Evolutionary conservation across 1,140 invertebrate species (phyloP).

Genomic region (Drosophila nigromelanica): DNA sequence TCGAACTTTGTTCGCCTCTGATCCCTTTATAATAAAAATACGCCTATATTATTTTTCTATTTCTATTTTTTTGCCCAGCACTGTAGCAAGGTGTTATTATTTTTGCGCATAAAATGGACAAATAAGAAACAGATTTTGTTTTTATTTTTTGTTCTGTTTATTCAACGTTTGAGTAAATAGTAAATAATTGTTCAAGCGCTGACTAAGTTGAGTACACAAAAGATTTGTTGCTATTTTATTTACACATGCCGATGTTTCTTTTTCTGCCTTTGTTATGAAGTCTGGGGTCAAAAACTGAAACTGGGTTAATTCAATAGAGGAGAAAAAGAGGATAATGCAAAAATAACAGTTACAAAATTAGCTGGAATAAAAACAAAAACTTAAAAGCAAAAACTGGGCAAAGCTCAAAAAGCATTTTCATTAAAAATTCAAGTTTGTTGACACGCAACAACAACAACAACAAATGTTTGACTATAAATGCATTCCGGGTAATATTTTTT

Average conservation of each 20-base stretch:
- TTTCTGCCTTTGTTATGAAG: background rate
- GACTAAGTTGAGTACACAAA: conserved; percentile 25
- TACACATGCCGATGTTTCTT: conserved; percentile 5
- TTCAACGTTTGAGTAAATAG: conserved; percentile 14
- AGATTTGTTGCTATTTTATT: conserved; percentile 13
- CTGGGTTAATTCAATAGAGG: conserved; percentile 37
- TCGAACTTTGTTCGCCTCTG: too few species aligned
- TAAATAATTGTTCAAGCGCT: conserved; percentile 24
- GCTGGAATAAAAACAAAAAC: background rate
- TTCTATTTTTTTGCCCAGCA: conserved; percentile 5
- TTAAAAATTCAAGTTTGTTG: conserved; percentile 29
- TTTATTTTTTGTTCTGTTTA: conserved; percentile 7
- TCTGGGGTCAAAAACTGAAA: conserved; percentile 15
- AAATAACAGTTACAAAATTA: conserved; percentile 8
- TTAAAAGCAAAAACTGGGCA: background rate
- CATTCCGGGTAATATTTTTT: conserved; percentile 13
- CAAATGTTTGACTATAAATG: conserved; percentile 9
- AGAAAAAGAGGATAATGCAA: too few species aligned
- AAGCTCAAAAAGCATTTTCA: conserved; percentile 33
- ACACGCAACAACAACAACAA: conserved; percentile 32
- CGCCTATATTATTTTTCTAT: too few species aligned
- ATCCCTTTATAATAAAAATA: too few species aligned
- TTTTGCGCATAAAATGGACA: conserved; percentile 27
- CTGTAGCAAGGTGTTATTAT: conserved; percentile 7
- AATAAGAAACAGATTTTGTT: conserved; percentile 23